Percentiles rank a stretch among this genome's conserved stretches.
phyloP scores from a whole-genome alignment of 2,888 invertebrate species.

The Lasioglossum marginatum region DNA sequence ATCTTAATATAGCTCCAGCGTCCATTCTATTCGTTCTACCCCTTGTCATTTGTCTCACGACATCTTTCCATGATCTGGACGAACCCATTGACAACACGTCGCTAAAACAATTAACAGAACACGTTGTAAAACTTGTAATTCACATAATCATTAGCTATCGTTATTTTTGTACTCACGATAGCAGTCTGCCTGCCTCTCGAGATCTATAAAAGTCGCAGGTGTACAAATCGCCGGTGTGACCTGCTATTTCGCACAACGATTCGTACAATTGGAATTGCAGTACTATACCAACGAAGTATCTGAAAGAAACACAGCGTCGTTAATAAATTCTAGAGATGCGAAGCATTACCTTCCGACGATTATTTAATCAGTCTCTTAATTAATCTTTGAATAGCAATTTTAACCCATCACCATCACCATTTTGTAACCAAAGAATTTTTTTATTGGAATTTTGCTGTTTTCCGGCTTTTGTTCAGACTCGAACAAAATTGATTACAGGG shows the following conservation, averaged over 20 bases:
- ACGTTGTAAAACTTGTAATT: background rate
- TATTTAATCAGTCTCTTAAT: background rate
- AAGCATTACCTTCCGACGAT: too few species aligned
- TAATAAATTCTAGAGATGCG: background rate
- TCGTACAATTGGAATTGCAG: conserved; percentile 95
- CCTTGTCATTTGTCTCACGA: conserved; percentile 89
- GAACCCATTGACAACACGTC: conserved; percentile 90
- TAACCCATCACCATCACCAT: too few species aligned
- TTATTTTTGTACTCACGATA: conserved; percentile 87
- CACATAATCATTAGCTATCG: background rate
- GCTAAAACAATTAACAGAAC: conserved; percentile 80
- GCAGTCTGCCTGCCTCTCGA: conserved; percentile 90
- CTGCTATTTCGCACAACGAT: conserved; percentile 90
- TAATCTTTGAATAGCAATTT: background rate
- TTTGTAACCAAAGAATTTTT: too few species aligned
- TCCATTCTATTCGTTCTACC: conserved; percentile 90
- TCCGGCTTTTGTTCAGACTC: background rate
- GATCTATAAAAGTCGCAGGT: conserved; percentile 93
- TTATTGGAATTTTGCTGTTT: background rate
- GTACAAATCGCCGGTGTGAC: conserved; percentile 90
- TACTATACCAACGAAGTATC: conserved; percentile 93
- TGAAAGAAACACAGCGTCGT: conserved; percentile 81
- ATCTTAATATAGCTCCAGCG: conserved; percentile 91
- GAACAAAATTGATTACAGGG: background rate
- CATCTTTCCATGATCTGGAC: conserved; percentile 89